A percentile compares a stretch with the other conserved stretches of the same genome.
Evolutionary conservation across 2,797 vertebrate genomes (phyloP).

Genomic region (Cuniculus paca): DNA sequence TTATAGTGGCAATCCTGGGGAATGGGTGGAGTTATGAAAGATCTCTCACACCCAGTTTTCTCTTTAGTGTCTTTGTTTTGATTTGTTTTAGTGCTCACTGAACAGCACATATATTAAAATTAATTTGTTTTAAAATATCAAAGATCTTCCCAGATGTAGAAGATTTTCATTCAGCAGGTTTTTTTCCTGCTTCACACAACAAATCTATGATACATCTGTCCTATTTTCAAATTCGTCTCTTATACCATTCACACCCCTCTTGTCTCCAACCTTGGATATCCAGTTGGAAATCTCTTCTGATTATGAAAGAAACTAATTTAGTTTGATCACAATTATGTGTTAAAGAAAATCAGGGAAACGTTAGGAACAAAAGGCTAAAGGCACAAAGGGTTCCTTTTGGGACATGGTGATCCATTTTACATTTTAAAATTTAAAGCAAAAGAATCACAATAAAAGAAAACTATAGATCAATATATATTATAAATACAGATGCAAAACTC

Average conservation of each 20-base stretch:
- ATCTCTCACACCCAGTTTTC: neutral
- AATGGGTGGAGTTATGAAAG: conserved; percentile 27
- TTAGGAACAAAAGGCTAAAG: conserved; percentile 31
- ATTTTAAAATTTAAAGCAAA: conserved; percentile 29
- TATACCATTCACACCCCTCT: neutral
- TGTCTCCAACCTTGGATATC: neutral
- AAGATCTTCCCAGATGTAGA: neutral
- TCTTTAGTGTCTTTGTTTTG: conserved; percentile 21
- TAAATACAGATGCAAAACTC: neutral
- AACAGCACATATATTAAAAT: neutral
- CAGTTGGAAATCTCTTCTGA: conserved; percentile 1
- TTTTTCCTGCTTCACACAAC: neutral
- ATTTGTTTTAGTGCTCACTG: neutral
- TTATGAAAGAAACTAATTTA: neutral
- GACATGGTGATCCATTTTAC: neutral
- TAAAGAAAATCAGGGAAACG: conserved; percentile 14
- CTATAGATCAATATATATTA: neutral
- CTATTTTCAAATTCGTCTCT: neutral
- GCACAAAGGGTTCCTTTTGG: neutral
- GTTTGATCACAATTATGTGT: neutral
- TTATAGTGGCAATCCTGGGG: neutral
- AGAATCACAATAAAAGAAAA: neutral
- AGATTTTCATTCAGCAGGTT: conserved; percentile 2
- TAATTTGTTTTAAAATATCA: conserved; percentile 12
- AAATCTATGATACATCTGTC: neutral